phyloP scores from a whole-genome alignment of 2,888 invertebrate species.

The Lepidonotus clava region DNA sequence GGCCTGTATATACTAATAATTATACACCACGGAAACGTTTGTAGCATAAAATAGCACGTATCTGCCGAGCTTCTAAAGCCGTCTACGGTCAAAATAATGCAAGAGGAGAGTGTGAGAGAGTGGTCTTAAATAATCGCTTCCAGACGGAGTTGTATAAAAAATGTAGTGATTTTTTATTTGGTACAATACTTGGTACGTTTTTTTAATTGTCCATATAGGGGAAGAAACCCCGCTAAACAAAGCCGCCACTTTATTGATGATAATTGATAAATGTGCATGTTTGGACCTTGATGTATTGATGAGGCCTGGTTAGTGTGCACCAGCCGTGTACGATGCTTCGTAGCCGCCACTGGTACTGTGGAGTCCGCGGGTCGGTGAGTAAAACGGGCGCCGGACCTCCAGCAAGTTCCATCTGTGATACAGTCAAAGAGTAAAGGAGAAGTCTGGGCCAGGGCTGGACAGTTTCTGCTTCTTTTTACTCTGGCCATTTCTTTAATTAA shows the following conservation, averaged over 20 bases:
- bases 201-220: too few species aligned
- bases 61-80: conserved; percentile 7
- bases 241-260: too few species aligned
- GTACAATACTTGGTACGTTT: too few species aligned
- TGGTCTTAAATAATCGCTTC: neutral
- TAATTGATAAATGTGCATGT: too few species aligned
- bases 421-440: neutral
- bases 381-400: neutral
- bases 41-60: neutral
- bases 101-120: neutral
- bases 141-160: neutral
- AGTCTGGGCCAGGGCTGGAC: neutral
- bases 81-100: conserved; percentile 11
- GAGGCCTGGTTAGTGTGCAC: too few species aligned
- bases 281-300: too few species aligned
- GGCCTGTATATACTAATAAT: neutral
- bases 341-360: neutral
- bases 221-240: too few species aligned
- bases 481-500: conserved; percentile 17
- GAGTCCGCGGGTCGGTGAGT: too few species aligned
- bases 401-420: conserved; percentile 9
- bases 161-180: too few species aligned
- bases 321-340: neutral
- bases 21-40: neutral
- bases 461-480: neutral